Conservation (phyloP, 2,113 vertebrate species). For the Tragelaphus strepsiceros region DNA sequence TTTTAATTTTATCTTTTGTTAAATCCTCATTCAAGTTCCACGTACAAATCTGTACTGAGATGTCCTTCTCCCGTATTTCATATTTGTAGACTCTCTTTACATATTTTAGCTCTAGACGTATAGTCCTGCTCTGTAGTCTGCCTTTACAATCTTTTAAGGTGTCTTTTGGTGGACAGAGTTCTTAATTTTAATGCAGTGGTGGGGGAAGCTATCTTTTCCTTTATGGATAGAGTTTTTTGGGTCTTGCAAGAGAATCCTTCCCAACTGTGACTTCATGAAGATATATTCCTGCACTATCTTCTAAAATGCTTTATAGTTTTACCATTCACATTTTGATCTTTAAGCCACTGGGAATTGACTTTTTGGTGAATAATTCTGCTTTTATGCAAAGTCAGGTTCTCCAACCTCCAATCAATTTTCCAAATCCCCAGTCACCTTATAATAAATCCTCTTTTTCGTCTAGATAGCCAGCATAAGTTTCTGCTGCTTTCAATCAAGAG, state of each 20-base stretch:
- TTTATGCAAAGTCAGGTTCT: slow-evolving; percentile 8
- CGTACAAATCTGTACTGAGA: background rate
- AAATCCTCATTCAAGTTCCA: background rate
- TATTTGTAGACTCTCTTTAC: background rate
- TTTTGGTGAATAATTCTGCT: background rate
- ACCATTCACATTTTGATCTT: background rate
- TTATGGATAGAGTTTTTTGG: background rate
- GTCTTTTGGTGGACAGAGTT: background rate
- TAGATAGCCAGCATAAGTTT: background rate
- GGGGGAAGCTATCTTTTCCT: background rate
- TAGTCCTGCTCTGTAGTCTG: background rate
- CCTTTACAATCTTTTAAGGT: background rate
- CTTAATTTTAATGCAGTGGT: background rate
- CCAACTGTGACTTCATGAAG: background rate
- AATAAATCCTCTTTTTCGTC: background rate
- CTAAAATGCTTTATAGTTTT: background rate
- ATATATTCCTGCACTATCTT: background rate
- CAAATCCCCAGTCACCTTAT: background rate
- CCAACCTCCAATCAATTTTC: background rate
- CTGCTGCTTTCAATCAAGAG: slow-evolving; percentile 48
- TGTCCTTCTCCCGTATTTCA: background rate
- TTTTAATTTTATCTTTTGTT: background rate
- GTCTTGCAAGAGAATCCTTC: background rate
- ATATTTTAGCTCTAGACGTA: background rate
- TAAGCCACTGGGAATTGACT: background rate